Evolutionary conservation across 92 coral and sea anemone species (phyloP), one percentile per base, ranked within the genome.

Genomic region (Epizoanthus stellaris): DNA sequence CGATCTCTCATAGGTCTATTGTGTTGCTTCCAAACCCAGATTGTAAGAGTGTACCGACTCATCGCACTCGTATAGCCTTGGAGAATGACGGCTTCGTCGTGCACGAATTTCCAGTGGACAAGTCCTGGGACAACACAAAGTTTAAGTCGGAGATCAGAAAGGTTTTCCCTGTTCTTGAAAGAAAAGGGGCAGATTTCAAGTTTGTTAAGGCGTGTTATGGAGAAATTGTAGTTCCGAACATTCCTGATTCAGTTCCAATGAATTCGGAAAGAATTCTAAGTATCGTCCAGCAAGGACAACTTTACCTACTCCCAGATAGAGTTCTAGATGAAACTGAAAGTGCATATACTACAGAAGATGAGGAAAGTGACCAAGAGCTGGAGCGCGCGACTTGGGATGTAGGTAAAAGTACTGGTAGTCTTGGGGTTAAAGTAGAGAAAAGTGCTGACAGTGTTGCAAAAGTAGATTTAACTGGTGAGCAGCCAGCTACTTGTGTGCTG

Each of bases 11-110:
- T 81, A 62, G 81, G 72, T 86, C 70, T 87, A 45, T 87, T 21
- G 80, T 81, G 52, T 81, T 87, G 73, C 80, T 87, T 81, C 87
- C 86, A 38, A 45, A 30, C 70, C 90, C 87, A 47, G 68, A 73
- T 40, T 45, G 81, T 38, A 87, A 87, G 71, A 81, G 73, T 58
- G 87, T 73, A 21, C 90, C 90, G 71, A 87, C 90, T n/a, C 82
- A 81, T 65, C 87, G 86, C 52, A 73, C 86, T 58, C 40, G 77
- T 38, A 72, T 80, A 23, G 71, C 68, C 21, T 73, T 81, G 38
- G 90, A 87, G 63, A 87, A 81, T 40, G 76, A 81, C 30, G 77
- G 77, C 13, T 87, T 81, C 66, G 85, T 87, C 60, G 72, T 87
- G 52, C 87, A 87, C 64, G 80, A 75, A 75, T 75, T 75, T 19